These are phyloP conservation scores for Scortum barcoo DNA, from an alignment of 2,113 vertebrate species.

Conservation along the genomic window DNA sequence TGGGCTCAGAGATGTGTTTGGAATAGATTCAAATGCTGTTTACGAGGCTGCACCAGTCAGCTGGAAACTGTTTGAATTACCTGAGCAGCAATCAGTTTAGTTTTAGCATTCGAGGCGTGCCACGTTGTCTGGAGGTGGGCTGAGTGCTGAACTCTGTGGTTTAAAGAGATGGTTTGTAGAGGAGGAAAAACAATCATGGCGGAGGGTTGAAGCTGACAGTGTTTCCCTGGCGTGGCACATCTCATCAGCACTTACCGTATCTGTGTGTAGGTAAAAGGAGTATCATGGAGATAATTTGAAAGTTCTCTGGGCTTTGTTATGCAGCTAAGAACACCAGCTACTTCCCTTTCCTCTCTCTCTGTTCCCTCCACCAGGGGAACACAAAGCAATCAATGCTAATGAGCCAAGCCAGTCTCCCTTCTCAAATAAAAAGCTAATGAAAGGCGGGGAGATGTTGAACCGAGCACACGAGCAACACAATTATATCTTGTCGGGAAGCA, in stretches of 20 bases:
- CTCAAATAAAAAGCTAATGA: constrained; percentile 75
- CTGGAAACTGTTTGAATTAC: neutral
- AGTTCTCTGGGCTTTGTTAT: constrained; percentile 11
- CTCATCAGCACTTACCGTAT: neutral
- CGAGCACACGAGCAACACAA: neutral
- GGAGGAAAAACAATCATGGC: neutral
- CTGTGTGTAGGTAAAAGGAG: neutral
- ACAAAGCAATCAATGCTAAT: constrained; percentile 74
- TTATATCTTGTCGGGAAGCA: constrained; percentile 31
- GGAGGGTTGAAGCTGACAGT: neutral
- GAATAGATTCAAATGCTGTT: neutral
- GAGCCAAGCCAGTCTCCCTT: constrained; percentile 63
- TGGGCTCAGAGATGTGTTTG: neutral
- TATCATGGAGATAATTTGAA: neutral
- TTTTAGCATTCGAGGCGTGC: constrained; percentile 24
- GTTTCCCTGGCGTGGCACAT: neutral
- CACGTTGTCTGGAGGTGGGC: constrained; percentile 1
- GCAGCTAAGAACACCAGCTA: constrained; percentile 17
- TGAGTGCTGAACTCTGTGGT: neutral
- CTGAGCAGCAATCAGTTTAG: neutral
- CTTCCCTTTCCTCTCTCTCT: neutral
- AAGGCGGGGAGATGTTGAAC: constrained; percentile 47
- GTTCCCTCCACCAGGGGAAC: constrained; percentile 37
- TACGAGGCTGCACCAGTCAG: neutral
- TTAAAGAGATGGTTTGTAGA: neutral